phyloP scores from a whole-genome alignment of 2,888 invertebrate species.

The Gerris lacustris region DNA sequence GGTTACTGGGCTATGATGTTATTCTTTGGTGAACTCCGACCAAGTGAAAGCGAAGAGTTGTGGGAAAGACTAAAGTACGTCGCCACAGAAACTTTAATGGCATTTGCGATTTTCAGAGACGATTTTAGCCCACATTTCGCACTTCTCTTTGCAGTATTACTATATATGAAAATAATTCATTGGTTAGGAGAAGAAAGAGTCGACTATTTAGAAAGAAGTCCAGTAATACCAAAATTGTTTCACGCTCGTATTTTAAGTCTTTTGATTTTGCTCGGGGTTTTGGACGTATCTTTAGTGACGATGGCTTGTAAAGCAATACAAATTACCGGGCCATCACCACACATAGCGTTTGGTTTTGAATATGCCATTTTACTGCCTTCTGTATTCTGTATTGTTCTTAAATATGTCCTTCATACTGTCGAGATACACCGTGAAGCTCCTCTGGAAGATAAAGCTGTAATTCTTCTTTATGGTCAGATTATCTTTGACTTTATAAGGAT shows the following conservation, averaged over 20 bases:
- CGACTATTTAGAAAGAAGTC: constrained; percentile 99
- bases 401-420: constrained; percentile 69
- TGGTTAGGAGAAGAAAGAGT: constrained; percentile 98
- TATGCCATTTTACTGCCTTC: constrained; percentile 92
- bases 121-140: constrained; percentile 98
- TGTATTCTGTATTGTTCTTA: constrained; percentile 81
- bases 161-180: constrained; percentile 97
- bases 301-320: constrained; percentile 88
- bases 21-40: constrained; percentile 87
- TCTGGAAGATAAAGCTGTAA: constrained; percentile 98
- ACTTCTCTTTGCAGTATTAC: constrained; percentile 83
- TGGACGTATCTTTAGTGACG: constrained; percentile 79
- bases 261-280: constrained; percentile 61
- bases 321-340: constrained; percentile 87
- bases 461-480: constrained; percentile 87
- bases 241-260: constrained; percentile 77
- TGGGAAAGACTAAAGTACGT: constrained; percentile 99
- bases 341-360: constrained; percentile 98
- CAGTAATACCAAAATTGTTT: constrained; percentile 87
- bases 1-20: constrained; percentile 85
- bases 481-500: constrained; percentile 67
- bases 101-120: constrained; percentile 96
- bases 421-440: constrained; percentile 86
- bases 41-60: constrained; percentile 87
- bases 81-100: constrained; percentile 95